These are phyloP conservation scores for Australoheros facetus DNA, from an alignment of 2,797 vertebrate genomes.

Conservation along the genomic window DNA sequence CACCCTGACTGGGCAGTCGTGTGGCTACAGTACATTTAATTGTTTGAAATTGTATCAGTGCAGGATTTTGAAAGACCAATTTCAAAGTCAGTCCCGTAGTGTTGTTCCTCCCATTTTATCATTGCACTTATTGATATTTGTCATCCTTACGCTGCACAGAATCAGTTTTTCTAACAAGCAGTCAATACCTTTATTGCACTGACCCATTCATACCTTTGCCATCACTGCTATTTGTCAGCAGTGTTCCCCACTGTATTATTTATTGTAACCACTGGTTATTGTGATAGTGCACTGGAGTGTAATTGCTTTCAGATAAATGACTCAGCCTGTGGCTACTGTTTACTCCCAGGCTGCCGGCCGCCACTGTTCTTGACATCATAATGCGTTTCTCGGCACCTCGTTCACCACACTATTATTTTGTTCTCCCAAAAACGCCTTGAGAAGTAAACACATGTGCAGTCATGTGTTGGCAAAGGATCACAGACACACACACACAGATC, in stretches of 20 bases:
- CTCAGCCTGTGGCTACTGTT: slow-evolving; percentile 50
- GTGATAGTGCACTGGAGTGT: slow-evolving; percentile 38
- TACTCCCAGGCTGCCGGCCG: slow-evolving; percentile 24
- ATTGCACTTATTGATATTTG: slow-evolving; percentile 16
- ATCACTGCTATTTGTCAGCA: slow-evolving; percentile 32
- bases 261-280: slow-evolving; percentile 56
- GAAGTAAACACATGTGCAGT: slow-evolving; percentile 41
- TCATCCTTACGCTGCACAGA: not conserved
- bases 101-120: slow-evolving; percentile 11
- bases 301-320: slow-evolving; percentile 67
- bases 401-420: slow-evolving; percentile 42
- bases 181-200: slow-evolving; percentile 33
- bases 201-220: slow-evolving; percentile 32
- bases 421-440: slow-evolving; percentile 24
- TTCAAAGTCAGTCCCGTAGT: not conserved
- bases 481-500: slow-evolving; percentile 1
- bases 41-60: not conserved
- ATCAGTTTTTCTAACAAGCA: slow-evolving; percentile 39
- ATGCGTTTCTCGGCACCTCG: slow-evolving; percentile 29
- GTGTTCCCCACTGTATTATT: slow-evolving; percentile 44
- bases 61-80: not conserved
- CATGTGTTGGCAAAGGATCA: slow-evolving; percentile 8
- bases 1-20: not conserved
- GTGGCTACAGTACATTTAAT: not conserved
- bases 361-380: slow-evolving; percentile 22